These are phyloP conservation scores for Pterobdella sp. DNA, from an alignment of 2,888 invertebrate genomes.

Conservation along the genomic window DNA sequence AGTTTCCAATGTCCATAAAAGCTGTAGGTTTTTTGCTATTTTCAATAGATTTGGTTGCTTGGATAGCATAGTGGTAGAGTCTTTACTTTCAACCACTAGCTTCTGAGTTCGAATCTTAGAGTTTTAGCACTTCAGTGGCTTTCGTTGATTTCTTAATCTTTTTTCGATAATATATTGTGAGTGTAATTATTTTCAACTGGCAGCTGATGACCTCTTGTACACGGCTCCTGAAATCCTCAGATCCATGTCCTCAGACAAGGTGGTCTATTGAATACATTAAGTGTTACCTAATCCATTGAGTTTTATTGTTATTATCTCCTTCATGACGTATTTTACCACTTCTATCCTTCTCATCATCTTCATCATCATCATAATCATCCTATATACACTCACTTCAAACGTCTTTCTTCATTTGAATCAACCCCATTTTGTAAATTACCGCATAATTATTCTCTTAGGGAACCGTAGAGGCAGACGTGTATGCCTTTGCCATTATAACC, in stretches of 20 bases:
- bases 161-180: too few relatives aligned
- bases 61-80: background rate
- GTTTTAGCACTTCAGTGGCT: too few relatives aligned
- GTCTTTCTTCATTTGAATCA: background rate
- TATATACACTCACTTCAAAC: background rate
- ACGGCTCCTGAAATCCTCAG: constrained; percentile 17
- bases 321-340: too few relatives aligned
- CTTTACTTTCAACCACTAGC: background rate
- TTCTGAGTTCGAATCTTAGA: too few relatives aligned
- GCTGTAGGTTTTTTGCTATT: background rate
- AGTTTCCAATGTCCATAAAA: constrained; percentile 21
- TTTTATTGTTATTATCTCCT: too few relatives aligned
- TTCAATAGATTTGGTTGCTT: background rate
- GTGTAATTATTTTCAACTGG: too few relatives aligned
- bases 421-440: background rate
- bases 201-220: constrained; percentile 17
- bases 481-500: constrained; percentile 24
- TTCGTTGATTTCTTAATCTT: too few relatives aligned
- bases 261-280: background rate
- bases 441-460: background rate
- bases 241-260: background rate
- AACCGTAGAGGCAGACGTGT: constrained; percentile 20
- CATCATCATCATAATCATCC: too few relatives aligned
- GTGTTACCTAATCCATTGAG: background rate
- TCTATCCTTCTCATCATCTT: too few relatives aligned